Conservation (phyloP, 1,140 invertebrate species). For the Notospermus geniculatus region DNA sequence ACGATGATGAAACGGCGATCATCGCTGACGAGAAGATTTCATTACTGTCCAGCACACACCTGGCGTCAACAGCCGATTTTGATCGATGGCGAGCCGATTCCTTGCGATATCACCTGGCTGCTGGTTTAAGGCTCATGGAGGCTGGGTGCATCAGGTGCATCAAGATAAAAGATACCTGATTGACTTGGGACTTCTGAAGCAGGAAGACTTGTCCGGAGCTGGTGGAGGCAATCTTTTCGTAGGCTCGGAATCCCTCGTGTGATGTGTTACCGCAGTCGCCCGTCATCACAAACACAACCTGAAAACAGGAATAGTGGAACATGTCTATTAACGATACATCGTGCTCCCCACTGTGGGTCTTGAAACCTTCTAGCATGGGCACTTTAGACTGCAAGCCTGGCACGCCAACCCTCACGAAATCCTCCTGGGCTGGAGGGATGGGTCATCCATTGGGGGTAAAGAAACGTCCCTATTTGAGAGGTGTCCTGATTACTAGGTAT, state of each 20-base stretch:
- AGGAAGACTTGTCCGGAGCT: conserved; percentile 74
- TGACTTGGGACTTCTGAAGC: conserved; percentile 69
- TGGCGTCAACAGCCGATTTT: no score
- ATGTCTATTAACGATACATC: no score
- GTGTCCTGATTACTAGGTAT: no score
- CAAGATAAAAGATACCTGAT: conserved; percentile 58
- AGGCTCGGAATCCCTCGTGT: conserved; percentile 65
- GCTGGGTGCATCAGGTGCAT: no score
- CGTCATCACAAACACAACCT: conserved; percentile 76
- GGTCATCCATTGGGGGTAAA: neutral
- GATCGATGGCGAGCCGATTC: no score
- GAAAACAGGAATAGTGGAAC: neutral
- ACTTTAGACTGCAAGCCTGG: neutral
- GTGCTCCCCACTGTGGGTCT: no score
- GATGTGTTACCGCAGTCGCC: conserved; percentile 68
- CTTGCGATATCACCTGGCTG: no score
- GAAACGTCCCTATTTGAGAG: no score
- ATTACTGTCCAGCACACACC: no score
- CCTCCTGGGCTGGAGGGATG: neutral
- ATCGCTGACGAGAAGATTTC: no score
- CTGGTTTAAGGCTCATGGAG: no score
- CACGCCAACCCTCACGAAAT: neutral
- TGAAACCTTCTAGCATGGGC: neutral
- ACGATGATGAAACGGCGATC: no score
- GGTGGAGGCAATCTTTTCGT: conserved; percentile 69